phyloP scores from a whole-genome alignment of 2,888 invertebrate genomes.

The Ecliptopera silaceata region DNA sequence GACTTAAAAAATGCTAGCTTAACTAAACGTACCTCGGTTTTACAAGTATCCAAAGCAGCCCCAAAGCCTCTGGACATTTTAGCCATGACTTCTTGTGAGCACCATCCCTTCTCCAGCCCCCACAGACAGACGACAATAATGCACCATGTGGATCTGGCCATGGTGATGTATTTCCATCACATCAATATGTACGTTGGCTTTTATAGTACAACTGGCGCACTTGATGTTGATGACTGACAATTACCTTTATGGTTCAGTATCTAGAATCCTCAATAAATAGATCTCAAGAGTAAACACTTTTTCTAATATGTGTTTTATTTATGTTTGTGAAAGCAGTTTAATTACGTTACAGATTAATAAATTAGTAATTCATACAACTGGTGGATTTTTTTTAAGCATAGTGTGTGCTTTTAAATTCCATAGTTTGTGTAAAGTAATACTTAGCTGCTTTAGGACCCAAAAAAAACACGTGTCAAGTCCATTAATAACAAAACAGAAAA shows the following conservation, averaged over 20 bases:
- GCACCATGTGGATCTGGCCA: conserved; percentile 9
- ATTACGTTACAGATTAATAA: no score
- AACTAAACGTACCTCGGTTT: conserved; percentile 53
- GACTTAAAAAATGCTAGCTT: no score
- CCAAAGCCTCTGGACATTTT: conserved; percentile 59
- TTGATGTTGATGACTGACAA: not conserved
- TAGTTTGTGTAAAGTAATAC: no score
- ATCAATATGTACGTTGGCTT: not conserved
- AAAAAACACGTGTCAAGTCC: no score
- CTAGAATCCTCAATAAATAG: no score
- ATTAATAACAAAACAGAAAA: no score
- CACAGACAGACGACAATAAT: conserved; percentile 17
- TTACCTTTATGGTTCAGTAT: not conserved
- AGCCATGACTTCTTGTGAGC: conserved; percentile 61
- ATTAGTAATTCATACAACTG: no score
- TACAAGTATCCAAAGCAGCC: conserved; percentile 57
- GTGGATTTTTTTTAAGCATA: no score
- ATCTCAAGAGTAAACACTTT: not conserved
- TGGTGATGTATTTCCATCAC: not conserved
- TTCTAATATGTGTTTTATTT: no score
- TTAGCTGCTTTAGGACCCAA: no score
- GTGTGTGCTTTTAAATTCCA: no score
- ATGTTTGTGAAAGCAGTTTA: no score
- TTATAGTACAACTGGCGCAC: conserved; percentile 1
- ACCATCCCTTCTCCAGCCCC: conserved; percentile 6